These are phyloP conservation scores for Bujurquina vittata DNA, from an alignment of 2,113 vertebrate genomes.

Conservation along the genomic window DNA sequence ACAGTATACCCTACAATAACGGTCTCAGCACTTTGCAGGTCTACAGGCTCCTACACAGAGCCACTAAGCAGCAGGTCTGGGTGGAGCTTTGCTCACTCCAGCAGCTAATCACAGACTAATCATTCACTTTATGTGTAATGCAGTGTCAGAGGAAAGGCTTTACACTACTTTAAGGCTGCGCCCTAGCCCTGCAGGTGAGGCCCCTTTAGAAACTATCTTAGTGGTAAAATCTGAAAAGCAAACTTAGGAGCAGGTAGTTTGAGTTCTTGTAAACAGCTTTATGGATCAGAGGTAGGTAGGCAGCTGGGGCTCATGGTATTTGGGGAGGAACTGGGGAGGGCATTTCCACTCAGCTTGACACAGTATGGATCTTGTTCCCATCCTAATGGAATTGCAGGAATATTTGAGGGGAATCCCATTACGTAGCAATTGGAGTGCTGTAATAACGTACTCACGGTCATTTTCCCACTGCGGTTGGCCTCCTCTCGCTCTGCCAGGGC, in stretches of 20 bases:
- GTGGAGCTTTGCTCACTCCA: not conserved
- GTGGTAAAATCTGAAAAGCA: not conserved
- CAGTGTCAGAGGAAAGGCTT: not conserved
- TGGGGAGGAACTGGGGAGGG: not conserved
- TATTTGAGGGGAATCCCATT: conserved; percentile 81
- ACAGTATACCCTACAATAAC: not conserved
- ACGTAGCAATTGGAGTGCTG: conserved; percentile 77
- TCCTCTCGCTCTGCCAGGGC: conserved; percentile 85
- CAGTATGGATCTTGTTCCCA: conserved; percentile 77
- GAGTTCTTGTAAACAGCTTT: conserved; percentile 22
- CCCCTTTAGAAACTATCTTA: not conserved
- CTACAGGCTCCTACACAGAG: no score
- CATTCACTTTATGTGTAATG: not conserved
- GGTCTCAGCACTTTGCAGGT: not conserved
- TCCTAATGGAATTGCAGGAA: conserved; percentile 74
- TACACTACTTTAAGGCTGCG: no score
- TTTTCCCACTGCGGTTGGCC: conserved; percentile 82
- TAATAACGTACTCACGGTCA: conserved; percentile 87
- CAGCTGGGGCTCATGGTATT: conserved; percentile 23
- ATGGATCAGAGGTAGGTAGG: conserved; percentile 22
- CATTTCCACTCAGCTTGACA: conserved; percentile 65
- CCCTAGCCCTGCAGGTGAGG: not conserved
- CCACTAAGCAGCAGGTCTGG: not conserved
- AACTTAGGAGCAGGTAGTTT: not conserved
- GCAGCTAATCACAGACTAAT: not conserved